These are phyloP conservation scores for Rostratula benghalensis DNA, from an alignment of 2,113 vertebrate genomes.

Conservation along the genomic window DNA sequence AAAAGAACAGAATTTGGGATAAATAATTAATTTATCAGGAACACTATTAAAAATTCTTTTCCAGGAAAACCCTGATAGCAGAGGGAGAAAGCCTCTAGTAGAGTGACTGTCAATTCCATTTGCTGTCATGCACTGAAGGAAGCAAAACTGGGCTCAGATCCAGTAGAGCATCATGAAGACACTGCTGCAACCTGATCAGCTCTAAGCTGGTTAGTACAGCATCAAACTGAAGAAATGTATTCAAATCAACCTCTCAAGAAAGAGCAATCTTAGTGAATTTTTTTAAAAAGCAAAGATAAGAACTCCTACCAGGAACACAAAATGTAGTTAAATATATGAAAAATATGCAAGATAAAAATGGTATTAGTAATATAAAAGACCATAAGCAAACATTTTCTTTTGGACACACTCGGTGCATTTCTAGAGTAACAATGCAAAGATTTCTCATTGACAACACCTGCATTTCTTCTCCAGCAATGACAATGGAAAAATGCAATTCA, in stretches of 20 bases:
- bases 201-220: neutral
- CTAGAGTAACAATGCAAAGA: neutral
- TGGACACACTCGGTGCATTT: neutral
- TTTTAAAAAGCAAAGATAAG: neutral
- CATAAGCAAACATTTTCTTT: neutral
- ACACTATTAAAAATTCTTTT: neutral
- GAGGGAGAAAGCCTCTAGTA: neutral
- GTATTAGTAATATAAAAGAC: neutral
- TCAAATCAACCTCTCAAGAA: neutral
- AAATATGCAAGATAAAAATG: neutral
- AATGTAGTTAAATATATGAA: neutral
- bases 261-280: neutral
- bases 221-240: neutral
- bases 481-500: neutral
- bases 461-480: neutral
- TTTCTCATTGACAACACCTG: neutral
- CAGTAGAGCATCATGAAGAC: neutral
- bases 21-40: neutral
- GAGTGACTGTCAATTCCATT: neutral
- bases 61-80: neutral
- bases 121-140: neutral
- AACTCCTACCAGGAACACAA: neutral
- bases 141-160: neutral
- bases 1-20: neutral
- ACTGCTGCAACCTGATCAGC: neutral